Conservation (phyloP, 2,797 vertebrate species). For the Notolabrus celidotus region DNA sequence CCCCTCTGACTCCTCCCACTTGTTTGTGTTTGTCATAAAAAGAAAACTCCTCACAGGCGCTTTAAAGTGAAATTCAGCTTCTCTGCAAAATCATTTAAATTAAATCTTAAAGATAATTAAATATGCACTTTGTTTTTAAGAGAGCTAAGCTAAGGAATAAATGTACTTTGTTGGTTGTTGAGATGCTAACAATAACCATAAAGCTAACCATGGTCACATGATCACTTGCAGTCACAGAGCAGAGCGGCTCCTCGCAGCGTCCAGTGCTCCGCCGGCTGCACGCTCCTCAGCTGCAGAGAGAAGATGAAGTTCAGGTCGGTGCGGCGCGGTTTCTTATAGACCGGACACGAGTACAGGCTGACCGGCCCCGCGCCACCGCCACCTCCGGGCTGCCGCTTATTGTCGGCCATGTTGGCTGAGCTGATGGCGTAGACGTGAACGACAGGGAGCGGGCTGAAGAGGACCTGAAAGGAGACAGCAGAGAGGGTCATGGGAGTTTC, state of each 20-base stretch:
- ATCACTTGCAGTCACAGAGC: conserved; percentile 88
- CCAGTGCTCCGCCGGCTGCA: conserved; percentile 85
- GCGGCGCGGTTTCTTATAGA: conserved; percentile 88
- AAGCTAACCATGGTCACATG: background rate
- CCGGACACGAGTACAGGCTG: conserved; percentile 85
- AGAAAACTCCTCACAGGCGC: too few relatives aligned
- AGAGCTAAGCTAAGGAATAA: too few relatives aligned
- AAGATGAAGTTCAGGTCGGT: conserved; percentile 90
- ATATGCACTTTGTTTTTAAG: too few relatives aligned
- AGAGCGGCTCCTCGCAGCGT: conserved; percentile 87
- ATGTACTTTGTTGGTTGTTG: too few relatives aligned
- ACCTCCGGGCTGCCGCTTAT: conserved; percentile 16
- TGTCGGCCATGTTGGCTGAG: conserved; percentile 54
- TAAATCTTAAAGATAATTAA: too few relatives aligned
- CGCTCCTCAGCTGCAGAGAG: conserved; percentile 83
- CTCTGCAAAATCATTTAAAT: too few relatives aligned
- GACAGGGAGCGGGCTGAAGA: conserved; percentile 88
- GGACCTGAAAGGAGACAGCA: conserved; percentile 77
- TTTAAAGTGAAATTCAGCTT: too few relatives aligned
- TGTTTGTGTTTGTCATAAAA: too few relatives aligned
- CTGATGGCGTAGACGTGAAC: conserved; percentile 89
- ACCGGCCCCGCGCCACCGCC: background rate
- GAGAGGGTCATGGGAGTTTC: background rate
- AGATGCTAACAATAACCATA: background rate
- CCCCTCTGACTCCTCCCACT: too few relatives aligned